Evolutionary conservation across 2,888 invertebrate genomes (phyloP), one percentile per base, ranked within the genome.

Genomic region (Caenorhabditis sp.): DNA sequence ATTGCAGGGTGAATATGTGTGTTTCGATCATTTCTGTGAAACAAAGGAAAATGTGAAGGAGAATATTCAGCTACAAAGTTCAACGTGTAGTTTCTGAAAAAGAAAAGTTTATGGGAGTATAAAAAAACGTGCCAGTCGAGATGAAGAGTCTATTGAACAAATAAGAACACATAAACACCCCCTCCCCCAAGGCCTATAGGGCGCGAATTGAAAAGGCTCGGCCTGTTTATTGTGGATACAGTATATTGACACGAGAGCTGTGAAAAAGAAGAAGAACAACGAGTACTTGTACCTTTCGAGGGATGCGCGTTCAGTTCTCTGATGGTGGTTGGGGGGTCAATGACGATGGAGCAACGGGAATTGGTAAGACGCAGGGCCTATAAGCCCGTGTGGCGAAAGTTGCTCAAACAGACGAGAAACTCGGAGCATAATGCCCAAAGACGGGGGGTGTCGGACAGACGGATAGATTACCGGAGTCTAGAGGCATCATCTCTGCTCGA

Each of bases 231-330:
- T 81, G 75, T 81, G 74, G 74, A 81, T 81, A 81, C 81, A 74
- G 75, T 75, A 81, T 81, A 81, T 81, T 81, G 74, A 81, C 81
- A 81, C 81, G 81, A 81, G 81, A 81, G 80, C 74, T 74, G 80
- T 72, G 66, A 80, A 80, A 51, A 80, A 44, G n/a, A 44, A 19
- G 47, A 47, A 80, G 80, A 80, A 80, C 80, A 80, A 80, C 80
- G 80, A 81, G 75, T 75, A 81, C 81, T 81, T 75, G 81, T 81
- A 81, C 74, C 70, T 47, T 31, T 54, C 41, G 61, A 72, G 61
- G 41, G 56, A 72, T 70, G 64, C 63, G 79, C 63, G 70, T 63
- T 70, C 61, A 24, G 56, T 61, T 35, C 22, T n/a, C n/a, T n/a
- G n/a, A n/a, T n/a, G n/a, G n/a, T n/a, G 19, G 16, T 7, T 12